These are phyloP conservation scores for Parapristionchus giblindavisi DNA, from an alignment of 2,888 invertebrate species.

Conservation along the genomic window DNA sequence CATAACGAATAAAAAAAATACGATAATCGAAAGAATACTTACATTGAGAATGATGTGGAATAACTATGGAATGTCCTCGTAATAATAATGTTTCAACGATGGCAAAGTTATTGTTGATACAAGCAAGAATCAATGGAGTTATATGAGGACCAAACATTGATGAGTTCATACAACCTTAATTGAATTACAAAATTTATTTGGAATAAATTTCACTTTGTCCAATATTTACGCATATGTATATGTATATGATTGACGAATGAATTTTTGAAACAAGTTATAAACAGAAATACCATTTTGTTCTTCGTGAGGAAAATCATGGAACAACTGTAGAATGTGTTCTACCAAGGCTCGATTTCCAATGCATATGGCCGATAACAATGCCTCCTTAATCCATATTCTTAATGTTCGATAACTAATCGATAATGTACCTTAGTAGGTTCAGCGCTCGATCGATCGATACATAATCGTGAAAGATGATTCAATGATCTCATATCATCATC, in stretches of 20 bases:
- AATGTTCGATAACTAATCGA: too few species aligned
- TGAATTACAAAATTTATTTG: too few species aligned
- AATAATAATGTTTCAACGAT: constrained; percentile 67
- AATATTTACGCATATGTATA: too few species aligned
- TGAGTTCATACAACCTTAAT: constrained; percentile 51
- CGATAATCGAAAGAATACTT: background rate
- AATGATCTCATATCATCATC: too few species aligned
- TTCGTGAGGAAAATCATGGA: constrained; percentile 50
- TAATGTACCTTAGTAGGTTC: too few species aligned
- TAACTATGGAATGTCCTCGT: constrained; percentile 63
- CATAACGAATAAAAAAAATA: background rate
- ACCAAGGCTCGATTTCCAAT: constrained; percentile 60
- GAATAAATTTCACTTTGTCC: too few species aligned
- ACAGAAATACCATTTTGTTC: constrained; percentile 50
- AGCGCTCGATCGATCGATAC: too few species aligned
- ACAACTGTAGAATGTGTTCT: constrained; percentile 56
- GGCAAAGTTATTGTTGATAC: constrained; percentile 68
- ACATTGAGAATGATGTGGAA: constrained; percentile 45
- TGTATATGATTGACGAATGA: too few species aligned
- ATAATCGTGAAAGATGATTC: too few species aligned
- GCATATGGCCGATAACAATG: constrained; percentile 53
- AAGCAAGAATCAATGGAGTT: constrained; percentile 72
- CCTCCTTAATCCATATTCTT: constrained; percentile 56
- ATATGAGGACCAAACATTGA: constrained; percentile 62
- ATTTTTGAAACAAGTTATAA: too few species aligned